Evolutionary conservation across 2,113 vertebrate genomes (phyloP).

Genomic region (Gnathonemus echidnorhynchus): DNA sequence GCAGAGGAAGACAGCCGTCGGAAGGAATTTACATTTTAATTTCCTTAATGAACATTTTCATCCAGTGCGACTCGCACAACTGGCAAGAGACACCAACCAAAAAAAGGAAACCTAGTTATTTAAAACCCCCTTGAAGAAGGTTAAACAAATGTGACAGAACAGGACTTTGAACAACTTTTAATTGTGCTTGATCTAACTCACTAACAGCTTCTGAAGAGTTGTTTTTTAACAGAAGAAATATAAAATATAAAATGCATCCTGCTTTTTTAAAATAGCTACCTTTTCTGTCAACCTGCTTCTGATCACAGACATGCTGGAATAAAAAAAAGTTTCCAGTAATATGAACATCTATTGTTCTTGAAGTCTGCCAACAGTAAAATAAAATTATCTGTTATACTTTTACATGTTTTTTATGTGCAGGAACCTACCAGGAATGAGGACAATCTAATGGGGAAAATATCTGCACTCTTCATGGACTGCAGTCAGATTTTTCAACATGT

Average conservation of each 20-base stretch:
- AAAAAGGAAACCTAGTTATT: not conserved
- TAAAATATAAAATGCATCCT: not conserved
- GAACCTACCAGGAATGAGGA: not conserved
- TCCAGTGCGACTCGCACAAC: no score
- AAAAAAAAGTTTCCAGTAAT: not conserved
- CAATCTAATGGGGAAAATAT: not conserved
- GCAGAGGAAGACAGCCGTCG: not conserved
- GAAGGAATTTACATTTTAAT: not conserved
- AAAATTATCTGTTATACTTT: not conserved
- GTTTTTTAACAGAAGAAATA: not conserved
- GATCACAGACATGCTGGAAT: not conserved
- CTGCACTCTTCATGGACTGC: not conserved
- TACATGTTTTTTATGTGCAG: not conserved
- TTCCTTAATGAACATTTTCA: not conserved
- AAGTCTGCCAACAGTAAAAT: not conserved
- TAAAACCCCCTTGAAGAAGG: not conserved
- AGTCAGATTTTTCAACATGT: not conserved
- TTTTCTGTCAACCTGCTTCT: not conserved
- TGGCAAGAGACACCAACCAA: not conserved
- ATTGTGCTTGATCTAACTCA: not conserved
- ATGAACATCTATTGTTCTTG: not conserved
- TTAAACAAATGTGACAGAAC: not conserved
- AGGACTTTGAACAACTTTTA: not conserved
- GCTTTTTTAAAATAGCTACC: not conserved
- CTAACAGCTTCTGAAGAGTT: not conserved